These are phyloP conservation scores for Harpalus rufipes DNA, from an alignment of 2,888 invertebrate genomes.

Conservation along the genomic window DNA sequence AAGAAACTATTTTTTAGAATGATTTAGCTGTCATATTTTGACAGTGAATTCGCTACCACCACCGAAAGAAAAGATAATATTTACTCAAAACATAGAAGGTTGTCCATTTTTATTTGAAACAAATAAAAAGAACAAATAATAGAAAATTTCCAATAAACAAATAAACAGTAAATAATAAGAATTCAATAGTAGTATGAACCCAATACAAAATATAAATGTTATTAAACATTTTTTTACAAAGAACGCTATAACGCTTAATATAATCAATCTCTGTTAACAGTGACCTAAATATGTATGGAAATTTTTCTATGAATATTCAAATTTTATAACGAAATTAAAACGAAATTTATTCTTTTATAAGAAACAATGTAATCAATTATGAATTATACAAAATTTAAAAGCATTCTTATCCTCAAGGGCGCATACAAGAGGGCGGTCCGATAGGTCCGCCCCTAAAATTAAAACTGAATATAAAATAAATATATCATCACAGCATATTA, in stretches of 20 bases:
- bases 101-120: background rate
- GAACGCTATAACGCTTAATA: background rate
- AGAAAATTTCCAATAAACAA: background rate
- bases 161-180: background rate
- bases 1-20: no score
- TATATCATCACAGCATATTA: no score
- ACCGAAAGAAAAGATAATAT: background rate
- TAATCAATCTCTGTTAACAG: slow-evolving; percentile 20
- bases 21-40: background rate
- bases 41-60: background rate
- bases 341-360: slow-evolving; percentile 11
- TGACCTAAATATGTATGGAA: slow-evolving; percentile 42
- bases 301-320: slow-evolving; percentile 39
- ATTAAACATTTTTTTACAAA: background rate
- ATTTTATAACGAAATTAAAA: slow-evolving; percentile 35
- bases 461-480: no score
- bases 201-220: background rate
- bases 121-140: background rate
- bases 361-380: background rate
- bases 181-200: background rate
- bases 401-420: no score
- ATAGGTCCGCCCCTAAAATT: no score
- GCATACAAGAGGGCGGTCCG: no score
- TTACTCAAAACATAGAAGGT: background rate
- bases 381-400: background rate